These are phyloP conservation scores for Myrmecobius fasciatus DNA, from an alignment of 2,113 vertebrate species.

Conservation along the genomic window DNA sequence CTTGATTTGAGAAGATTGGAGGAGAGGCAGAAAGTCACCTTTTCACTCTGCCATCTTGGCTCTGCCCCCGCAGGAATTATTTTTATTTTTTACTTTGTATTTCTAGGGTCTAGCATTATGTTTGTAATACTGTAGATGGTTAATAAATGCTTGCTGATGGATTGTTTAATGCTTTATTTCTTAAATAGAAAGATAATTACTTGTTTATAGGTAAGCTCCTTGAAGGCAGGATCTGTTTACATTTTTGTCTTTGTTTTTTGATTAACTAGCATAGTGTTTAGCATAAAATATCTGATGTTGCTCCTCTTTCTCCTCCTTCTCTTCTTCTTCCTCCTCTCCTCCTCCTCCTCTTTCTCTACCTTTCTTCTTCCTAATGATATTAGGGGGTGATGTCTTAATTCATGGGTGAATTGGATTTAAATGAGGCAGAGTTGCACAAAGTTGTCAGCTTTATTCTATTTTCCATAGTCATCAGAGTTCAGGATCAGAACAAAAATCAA, in stretches of 20 bases:
- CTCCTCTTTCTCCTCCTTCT: too few species aligned
- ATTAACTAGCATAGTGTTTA: not conserved
- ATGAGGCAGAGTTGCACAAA: not conserved
- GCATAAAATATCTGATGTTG: not conserved
- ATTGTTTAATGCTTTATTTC: not conserved
- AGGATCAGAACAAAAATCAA: too few species aligned
- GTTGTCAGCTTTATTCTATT: not conserved
- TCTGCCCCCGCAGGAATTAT: too few species aligned
- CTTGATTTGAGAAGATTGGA: too few species aligned
- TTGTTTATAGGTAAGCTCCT: not conserved
- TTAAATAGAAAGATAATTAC: not conserved
- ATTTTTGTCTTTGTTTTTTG: not conserved
- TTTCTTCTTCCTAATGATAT: not conserved
- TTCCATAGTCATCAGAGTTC: not conserved
- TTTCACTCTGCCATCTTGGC: too few species aligned
- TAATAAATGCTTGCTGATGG: not conserved
- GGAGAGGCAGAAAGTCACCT: too few species aligned
- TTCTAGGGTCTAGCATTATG: not conserved
- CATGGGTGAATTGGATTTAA: not conserved
- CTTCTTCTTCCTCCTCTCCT: too few species aligned
- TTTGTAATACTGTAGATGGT: not conserved
- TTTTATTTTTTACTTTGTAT: not conserved
- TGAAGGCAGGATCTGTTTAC: not conserved
- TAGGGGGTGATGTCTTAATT: not conserved
- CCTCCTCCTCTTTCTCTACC: too few species aligned